Percentiles rank a stretch among this genome's conserved stretches.
These are phyloP conservation scores for Dicaeum eximium DNA, from an alignment of 2,113 vertebrate genomes.

Conservation along the genomic window DNA sequence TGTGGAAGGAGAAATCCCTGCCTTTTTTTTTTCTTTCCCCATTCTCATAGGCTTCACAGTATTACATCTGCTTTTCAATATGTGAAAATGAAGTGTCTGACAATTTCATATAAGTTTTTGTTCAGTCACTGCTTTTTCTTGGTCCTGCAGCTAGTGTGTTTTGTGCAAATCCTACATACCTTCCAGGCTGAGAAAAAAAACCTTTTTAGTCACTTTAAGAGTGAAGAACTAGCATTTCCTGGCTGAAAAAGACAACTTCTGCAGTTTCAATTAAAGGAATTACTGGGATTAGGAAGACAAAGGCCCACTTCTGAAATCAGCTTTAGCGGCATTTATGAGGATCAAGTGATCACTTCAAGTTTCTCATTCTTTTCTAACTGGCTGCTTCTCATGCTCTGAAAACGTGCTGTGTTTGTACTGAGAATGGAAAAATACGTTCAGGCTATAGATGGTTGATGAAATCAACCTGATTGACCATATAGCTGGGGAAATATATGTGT, in stretches of 20 bases:
- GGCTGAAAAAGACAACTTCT: slow-evolving; percentile 17
- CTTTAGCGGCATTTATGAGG: slow-evolving; percentile 16
- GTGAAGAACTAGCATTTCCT: background rate
- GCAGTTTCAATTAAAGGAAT: slow-evolving; percentile 60
- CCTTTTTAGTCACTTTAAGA: background rate
- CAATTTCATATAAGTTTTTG: background rate
- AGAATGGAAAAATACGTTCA: background rate
- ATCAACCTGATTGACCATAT: background rate
- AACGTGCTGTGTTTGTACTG: background rate
- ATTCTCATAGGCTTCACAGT: background rate
- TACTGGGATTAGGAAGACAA: slow-evolving; percentile 58
- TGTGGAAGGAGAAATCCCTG: background rate
- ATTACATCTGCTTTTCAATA: background rate
- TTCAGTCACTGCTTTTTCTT: background rate
- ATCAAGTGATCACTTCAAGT: slow-evolving; percentile 37
- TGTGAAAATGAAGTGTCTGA: background rate
- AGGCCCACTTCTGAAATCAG: slow-evolving; percentile 45
- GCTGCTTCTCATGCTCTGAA: background rate
- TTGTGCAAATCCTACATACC: background rate
- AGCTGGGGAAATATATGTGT: background rate
- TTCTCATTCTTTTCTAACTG: slow-evolving; percentile 36
- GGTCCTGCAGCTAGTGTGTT: background rate
- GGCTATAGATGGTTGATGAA: background rate
- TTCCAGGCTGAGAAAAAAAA: background rate
- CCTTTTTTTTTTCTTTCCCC: rapidly evolving